phyloP scores from a whole-genome alignment of 35 echinoderm and acorn worm species.

The Eucidaris tribuloides region DNA sequence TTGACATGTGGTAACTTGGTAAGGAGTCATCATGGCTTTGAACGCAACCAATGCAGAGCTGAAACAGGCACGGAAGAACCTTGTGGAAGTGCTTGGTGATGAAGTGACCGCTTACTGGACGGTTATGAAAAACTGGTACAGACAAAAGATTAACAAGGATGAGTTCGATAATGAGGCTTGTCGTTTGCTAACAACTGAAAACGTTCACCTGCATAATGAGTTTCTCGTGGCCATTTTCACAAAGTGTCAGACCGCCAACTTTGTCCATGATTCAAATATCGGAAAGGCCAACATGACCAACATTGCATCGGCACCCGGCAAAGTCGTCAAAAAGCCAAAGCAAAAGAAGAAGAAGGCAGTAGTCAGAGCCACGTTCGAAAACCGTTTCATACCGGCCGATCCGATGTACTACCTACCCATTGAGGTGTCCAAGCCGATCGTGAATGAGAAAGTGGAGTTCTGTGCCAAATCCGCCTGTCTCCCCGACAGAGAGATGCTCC shows the following conservation, averaged over 20 bases:
- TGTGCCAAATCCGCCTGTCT: conserved; percentile 66
- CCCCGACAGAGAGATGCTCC: conserved; percentile 75
- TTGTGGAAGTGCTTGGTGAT: conserved; percentile 17
- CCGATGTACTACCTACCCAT: conserved; percentile 64
- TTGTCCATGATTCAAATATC: conserved; percentile 15
- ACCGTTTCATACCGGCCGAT: conserved; percentile 74
- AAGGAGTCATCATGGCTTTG: conserved; percentile 17
- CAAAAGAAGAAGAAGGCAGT: conserved; percentile 79
- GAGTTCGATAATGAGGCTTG: conserved; percentile 88
- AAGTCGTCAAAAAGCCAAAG: conserved; percentile 61
- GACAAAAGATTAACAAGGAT: conserved; percentile 72
- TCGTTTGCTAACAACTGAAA: conserved; percentile 51
- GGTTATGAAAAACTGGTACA: conserved; percentile 46
- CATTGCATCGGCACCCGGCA: conserved; percentile 24
- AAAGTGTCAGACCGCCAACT: conserved; percentile 62
- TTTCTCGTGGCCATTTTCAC: conserved; percentile 84
- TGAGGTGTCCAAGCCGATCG: conserved; percentile 39
- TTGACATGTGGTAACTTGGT: too few species aligned
- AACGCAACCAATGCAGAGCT: conserved; percentile 31
- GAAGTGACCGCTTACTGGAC: conserved; percentile 17
- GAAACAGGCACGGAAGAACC: conserved; percentile 19
- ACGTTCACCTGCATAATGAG: conserved; percentile 86
- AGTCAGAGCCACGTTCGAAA: conserved; percentile 66
- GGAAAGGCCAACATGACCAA: conserved; percentile 15
- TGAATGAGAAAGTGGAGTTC: conserved; percentile 54